Evolutionary conservation across 2,113 vertebrate genomes (phyloP).

Genomic region (Tragulus kanchil): DNA sequence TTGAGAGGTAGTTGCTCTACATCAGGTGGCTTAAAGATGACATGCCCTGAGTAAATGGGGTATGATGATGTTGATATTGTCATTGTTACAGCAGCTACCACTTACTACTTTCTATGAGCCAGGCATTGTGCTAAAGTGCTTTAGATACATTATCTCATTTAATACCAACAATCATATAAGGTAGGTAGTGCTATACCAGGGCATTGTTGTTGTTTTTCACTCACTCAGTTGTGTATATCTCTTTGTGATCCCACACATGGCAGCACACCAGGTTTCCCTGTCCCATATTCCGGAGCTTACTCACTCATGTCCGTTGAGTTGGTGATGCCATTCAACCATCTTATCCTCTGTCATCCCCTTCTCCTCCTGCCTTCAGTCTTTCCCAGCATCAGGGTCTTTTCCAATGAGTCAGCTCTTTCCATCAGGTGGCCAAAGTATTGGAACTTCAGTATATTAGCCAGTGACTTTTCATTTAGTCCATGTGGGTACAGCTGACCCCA

Average conservation of each 20-base stretch:
- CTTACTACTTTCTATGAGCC: neutral
- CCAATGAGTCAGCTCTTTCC: too few species aligned
- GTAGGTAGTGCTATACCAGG: neutral
- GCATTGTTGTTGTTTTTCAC: too few species aligned
- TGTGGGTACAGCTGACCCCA: neutral
- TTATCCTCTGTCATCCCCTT: too few species aligned
- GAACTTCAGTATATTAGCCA: neutral
- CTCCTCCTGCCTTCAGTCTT: too few species aligned
- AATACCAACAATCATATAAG: neutral
- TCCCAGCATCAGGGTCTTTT: too few species aligned
- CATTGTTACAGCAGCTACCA: neutral
- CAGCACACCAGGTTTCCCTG: too few species aligned
- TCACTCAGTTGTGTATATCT: too few species aligned
- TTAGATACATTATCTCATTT: neutral
- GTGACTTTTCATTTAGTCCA: neutral
- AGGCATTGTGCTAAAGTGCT: neutral
- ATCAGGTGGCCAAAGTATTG: too few species aligned
- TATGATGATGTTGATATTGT: neutral
- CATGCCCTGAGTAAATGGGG: neutral
- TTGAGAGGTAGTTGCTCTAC: neutral
- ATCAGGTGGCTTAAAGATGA: neutral
- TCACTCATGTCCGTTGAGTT: too few species aligned
- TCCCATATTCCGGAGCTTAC: too few species aligned
- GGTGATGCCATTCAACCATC: too few species aligned
- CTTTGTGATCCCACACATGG: too few species aligned